A percentile compares a stretch with the other conserved stretches of the same genome.
These are phyloP conservation scores for Magallana angulata DNA, from an alignment of 1,140 invertebrate species.

Conservation along the genomic window DNA sequence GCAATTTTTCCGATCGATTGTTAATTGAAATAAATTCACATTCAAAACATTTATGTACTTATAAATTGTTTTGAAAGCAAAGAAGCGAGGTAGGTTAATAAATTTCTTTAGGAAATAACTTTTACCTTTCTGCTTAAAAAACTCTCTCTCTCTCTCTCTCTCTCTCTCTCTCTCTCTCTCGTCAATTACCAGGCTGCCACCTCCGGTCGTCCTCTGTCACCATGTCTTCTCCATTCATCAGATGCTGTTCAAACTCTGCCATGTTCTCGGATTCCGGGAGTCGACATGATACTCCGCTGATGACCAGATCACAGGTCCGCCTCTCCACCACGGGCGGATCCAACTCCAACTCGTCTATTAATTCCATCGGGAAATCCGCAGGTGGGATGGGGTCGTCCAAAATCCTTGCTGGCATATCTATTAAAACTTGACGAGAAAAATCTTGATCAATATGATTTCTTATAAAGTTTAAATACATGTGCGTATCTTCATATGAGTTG, in stretches of 20 bases:
- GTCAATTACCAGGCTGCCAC: slow-evolving; percentile 84
- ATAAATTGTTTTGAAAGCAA: too few species aligned
- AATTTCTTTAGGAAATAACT: too few species aligned
- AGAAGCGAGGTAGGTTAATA: too few species aligned
- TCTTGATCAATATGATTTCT: too few species aligned
- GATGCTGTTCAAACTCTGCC: slow-evolving; percentile 92
- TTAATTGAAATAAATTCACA: too few species aligned
- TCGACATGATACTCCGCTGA: slow-evolving; percentile 93
- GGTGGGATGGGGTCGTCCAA: slow-evolving; percentile 23
- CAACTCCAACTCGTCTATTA: neutral
- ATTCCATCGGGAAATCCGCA: neutral
- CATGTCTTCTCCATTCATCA: slow-evolving; percentile 92
- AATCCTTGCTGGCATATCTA: slow-evolving; percentile 32
- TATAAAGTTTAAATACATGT: too few species aligned
- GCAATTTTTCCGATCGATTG: too few species aligned
- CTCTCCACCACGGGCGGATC: slow-evolving; percentile 37
- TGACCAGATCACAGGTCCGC: slow-evolving; percentile 85
- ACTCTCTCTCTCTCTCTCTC: too few species aligned
- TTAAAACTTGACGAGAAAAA: neutral
- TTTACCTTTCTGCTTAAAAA: neutral
- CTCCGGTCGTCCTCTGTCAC: slow-evolving; percentile 91
- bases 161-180: neutral
- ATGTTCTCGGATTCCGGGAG: slow-evolving; percentile 92
- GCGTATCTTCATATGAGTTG: too few species aligned
- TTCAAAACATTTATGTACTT: too few species aligned